Percentiles rank a stretch among this genome's conserved stretches.
These are phyloP conservation scores for Melanargia galathea DNA, from an alignment of 2,888 invertebrate species.

Conservation along the genomic window DNA sequence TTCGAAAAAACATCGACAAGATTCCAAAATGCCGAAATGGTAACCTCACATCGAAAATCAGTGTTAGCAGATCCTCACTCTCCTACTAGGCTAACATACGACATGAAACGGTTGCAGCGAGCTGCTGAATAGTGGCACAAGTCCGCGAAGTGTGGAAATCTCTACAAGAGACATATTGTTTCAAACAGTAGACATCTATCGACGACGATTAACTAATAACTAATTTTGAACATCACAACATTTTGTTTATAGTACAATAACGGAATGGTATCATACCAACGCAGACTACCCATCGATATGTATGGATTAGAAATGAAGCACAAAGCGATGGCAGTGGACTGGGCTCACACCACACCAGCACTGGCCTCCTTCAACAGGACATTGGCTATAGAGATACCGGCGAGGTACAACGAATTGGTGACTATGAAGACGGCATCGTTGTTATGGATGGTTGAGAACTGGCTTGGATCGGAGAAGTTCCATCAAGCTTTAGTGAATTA, in stretches of 20 bases:
- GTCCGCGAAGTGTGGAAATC: too few relatives aligned
- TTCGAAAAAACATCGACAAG: too few relatives aligned
- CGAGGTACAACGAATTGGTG: conserved; percentile 62
- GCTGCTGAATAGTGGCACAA: too few relatives aligned
- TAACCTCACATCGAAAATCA: too few relatives aligned
- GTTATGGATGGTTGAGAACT: conserved; percentile 76
- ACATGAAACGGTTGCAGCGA: too few relatives aligned
- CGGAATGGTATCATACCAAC: conserved; percentile 43
- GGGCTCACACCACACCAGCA: conserved; percentile 62
- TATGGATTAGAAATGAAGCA: conserved; percentile 68
- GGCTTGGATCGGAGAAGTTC: conserved; percentile 65
- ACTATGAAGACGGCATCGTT: conserved; percentile 72
- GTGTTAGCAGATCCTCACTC: too few relatives aligned
- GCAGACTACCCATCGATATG: conserved; percentile 48
- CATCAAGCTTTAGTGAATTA: conserved; percentile 64
- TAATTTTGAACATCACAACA: neutral
- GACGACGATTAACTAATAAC: neutral
- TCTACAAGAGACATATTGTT: too few relatives aligned
- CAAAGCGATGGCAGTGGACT: conserved; percentile 66
- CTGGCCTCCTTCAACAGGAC: conserved; percentile 61
- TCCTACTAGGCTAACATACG: too few relatives aligned
- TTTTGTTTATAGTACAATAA: conserved; percentile 55
- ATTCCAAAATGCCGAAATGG: too few relatives aligned
- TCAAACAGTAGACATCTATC: too few relatives aligned
- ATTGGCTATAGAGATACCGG: conserved; percentile 63